These are phyloP conservation scores for Tethea ocularis DNA, from an alignment of 2,888 invertebrate species.

Conservation along the genomic window DNA sequence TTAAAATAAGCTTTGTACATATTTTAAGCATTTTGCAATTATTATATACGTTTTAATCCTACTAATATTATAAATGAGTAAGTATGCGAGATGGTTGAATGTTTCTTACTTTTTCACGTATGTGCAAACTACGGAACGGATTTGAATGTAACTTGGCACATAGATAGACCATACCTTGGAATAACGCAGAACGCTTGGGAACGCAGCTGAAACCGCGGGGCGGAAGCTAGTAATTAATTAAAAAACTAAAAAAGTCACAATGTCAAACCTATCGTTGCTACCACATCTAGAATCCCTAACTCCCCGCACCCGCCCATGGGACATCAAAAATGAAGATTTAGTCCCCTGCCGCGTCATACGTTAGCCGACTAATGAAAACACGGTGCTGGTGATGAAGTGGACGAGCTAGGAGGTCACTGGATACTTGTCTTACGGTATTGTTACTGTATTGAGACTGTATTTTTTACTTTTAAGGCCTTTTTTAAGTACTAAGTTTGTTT, in stretches of 20 bases:
- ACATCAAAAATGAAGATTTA: conserved; percentile 84
- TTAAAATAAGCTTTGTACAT: too few relatives aligned
- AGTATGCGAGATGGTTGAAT: too few relatives aligned
- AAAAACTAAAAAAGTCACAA: not conserved
- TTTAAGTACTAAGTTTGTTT: not conserved
- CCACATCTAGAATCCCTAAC: conserved; percentile 41
- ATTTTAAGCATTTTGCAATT: too few relatives aligned
- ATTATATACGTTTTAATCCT: too few relatives aligned
- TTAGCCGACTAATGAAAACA: conserved; percentile 81
- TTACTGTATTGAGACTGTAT: not conserved
- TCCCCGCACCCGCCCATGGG: conserved; percentile 64
- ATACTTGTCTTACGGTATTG: conserved; percentile 13
- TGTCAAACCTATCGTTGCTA: not conserved
- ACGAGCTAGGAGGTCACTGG: conserved; percentile 29
- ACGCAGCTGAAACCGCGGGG: too few relatives aligned
- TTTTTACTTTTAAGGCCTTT: not conserved
- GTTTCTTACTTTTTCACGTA: too few relatives aligned
- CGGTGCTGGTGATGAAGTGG: conserved; percentile 70
- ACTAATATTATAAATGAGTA: too few relatives aligned
- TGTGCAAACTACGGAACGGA: too few relatives aligned
- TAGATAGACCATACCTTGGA: too few relatives aligned
- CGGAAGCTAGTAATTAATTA: too few relatives aligned
- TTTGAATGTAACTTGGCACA: too few relatives aligned
- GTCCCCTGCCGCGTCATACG: conserved; percentile 81
- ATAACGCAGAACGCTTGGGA: too few relatives aligned